Base-by-base conservation (phyloP, 1,140 invertebrate species). In the Drosophila kikkawai region DNA sequence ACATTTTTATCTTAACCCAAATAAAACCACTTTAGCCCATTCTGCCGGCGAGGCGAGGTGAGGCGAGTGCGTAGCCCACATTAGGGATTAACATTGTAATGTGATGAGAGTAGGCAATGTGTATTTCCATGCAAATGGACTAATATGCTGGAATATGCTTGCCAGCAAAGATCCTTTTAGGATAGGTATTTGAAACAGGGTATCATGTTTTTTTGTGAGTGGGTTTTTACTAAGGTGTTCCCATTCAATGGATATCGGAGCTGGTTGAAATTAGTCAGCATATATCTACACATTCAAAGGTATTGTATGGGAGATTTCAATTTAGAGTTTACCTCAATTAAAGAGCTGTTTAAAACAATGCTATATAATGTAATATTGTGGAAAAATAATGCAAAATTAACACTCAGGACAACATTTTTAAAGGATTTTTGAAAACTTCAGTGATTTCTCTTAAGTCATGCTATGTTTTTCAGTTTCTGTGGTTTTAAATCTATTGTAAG, bases 41-140 rank as follows among this genome's bases (percentile, higher is more conserved):
- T 59, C 26, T 36, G 36, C 11, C 17, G 29, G 39, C 37, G 3
- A 7, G 37, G 15, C 22, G 22, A 22, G 37, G 15, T 2, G 22
- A 22, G 22, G 22, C 42, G 56, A 45, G 32, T 45, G 45, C 53
- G 69, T 36, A 57, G 44, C 56, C 65, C 36, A 55, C 64, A 74
- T 73, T 73, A 41, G 55, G 75, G 74, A 78, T 78, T 78, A 78
- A 55, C 64, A 61, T 61, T 78, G 64, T 78, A 78, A 78, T 78
- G 64, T 57, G 74, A 36, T 50, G 75, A 69, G 56, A 56, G 75
- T n/a, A n/a, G 57, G 56, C 41, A 56, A 57, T 65, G 51, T 34
- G 60, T 45, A 76, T 66, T 75, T 51, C 48, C 56, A 68, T 59
- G 74, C 61, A 64, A 78, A 78, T 77, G 66, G 51, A 42, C 29